Evolutionary conservation across 1,140 invertebrate species (phyloP).

Genomic region (Drosophila lini): DNA sequence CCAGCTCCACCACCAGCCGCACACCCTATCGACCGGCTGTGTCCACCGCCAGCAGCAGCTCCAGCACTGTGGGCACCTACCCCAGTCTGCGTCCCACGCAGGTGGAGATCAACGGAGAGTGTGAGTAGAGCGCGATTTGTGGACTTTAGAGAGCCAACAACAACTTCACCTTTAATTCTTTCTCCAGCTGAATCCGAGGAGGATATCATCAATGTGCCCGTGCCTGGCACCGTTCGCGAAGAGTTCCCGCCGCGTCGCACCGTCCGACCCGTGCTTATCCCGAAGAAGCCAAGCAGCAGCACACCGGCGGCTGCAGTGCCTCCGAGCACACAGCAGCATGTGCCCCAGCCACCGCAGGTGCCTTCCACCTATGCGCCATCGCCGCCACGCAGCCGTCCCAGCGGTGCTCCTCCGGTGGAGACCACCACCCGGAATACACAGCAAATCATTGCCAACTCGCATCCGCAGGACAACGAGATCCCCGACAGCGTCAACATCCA

Average conservation of each 20-base stretch:
- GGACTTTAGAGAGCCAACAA: too few relatives aligned
- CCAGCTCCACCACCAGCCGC: conserved; percentile 55
- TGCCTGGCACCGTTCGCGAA: conserved; percentile 82
- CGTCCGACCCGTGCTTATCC: conserved; percentile 73
- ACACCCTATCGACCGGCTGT: conserved; percentile 52
- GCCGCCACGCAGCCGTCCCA: conserved; percentile 49
- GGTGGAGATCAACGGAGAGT: conserved; percentile 79
- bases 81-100: conserved; percentile 63
- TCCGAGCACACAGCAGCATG: conserved; percentile 46
- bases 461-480: conserved; percentile 87
- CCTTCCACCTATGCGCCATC: conserved; percentile 59
- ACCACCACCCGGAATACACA: conserved; percentile 79
- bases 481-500: conserved; percentile 85
- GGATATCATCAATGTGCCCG: conserved; percentile 72
- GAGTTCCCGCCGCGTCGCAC: conserved; percentile 80
- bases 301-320: conserved; percentile 52
- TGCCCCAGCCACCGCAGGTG: conserved; percentile 32
- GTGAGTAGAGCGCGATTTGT: conserved; percentile 37
- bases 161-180: too few relatives aligned
- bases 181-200: conserved; percentile 72
- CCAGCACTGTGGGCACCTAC: conserved; percentile 52
- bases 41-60: conserved; percentile 52
- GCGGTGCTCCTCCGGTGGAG: conserved; percentile 41
- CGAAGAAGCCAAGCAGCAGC: conserved; percentile 72
- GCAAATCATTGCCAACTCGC: conserved; percentile 87